phyloP scores from a whole-genome alignment of 2,888 invertebrate genomes.

The Drosophila algonquin region DNA sequence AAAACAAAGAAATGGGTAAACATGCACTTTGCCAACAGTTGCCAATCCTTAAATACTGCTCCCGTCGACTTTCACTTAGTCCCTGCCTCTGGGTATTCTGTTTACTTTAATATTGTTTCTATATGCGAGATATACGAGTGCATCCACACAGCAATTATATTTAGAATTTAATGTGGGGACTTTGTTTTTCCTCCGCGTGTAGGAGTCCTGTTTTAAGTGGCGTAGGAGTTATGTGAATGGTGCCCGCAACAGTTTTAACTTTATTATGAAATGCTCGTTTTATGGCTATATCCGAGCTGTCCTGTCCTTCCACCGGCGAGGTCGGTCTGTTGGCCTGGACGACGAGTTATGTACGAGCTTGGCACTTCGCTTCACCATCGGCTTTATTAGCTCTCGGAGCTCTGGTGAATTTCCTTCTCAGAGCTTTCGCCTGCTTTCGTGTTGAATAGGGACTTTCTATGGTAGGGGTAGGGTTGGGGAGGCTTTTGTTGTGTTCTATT shows the following conservation, averaged over 20 bases:
- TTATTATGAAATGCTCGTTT: slow-evolving; percentile 2
- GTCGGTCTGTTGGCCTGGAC: slow-evolving; percentile 48
- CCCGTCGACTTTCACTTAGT: neutral
- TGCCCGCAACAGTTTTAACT: slow-evolving; percentile 20
- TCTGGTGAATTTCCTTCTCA: slow-evolving; percentile 63
- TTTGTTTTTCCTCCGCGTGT: slow-evolving; percentile 26
- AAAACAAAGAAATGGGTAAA: neutral
- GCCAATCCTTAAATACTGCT: neutral
- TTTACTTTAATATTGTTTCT: neutral
- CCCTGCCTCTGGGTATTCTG: neutral
- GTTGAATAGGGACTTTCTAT: slow-evolving; percentile 5
- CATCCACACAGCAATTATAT: slow-evolving; percentile 24
- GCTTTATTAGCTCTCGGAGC: slow-evolving; percentile 61
- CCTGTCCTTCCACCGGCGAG: slow-evolving; percentile 45
- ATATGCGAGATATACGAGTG: slow-evolving; percentile 49
- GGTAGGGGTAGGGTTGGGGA: neutral
- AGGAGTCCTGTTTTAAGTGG: slow-evolving; percentile 13
- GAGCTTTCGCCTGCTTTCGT: slow-evolving; percentile 6
- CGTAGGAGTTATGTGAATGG: slow-evolving; percentile 6
- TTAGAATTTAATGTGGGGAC: slow-evolving; percentile 25
- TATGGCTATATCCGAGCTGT: slow-evolving; percentile 21
- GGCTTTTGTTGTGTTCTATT: neutral
- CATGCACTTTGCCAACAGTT: neutral
- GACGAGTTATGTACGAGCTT: slow-evolving; percentile 66
- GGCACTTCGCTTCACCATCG: slow-evolving; percentile 37